These are phyloP conservation scores for Malaclemys terrapin DNA, from an alignment of 2,113 vertebrate genomes.

Conservation along the genomic window DNA sequence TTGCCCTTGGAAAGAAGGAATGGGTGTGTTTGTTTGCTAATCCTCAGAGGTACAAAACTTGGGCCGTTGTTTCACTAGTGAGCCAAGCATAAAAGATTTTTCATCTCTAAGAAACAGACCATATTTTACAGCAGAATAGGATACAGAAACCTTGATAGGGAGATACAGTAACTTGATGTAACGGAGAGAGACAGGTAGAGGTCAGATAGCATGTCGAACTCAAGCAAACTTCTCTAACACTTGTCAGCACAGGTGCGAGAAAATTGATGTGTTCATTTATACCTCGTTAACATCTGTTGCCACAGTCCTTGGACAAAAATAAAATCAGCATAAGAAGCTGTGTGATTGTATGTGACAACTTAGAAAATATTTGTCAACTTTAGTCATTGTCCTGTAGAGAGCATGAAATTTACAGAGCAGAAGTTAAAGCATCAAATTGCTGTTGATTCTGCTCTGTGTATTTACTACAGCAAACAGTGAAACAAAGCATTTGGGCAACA, in stretches of 20 bases:
- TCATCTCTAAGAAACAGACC: not conserved
- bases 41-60: not conserved
- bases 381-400: slow-evolving; percentile 64
- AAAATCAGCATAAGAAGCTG: slow-evolving; percentile 30
- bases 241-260: slow-evolving; percentile 70
- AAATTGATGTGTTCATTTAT: slow-evolving; percentile 75
- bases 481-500: not conserved
- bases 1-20: not conserved
- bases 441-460: not conserved
- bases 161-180: slow-evolving; percentile 51
- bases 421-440: slow-evolving; percentile 3
- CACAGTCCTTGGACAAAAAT: slow-evolving; percentile 50
- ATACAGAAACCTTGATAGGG: not conserved
- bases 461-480: not conserved
- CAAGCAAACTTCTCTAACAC: slow-evolving; percentile 53
- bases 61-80: not conserved
- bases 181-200: slow-evolving; percentile 58
- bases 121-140: not conserved
- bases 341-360: slow-evolving; percentile 74
- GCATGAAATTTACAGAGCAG: slow-evolving; percentile 44
- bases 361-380: slow-evolving; percentile 74
- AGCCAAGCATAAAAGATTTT: not conserved
- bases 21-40: not conserved
- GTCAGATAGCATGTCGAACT: slow-evolving; percentile 47
- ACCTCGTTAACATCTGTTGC: slow-evolving; percentile 73